Percentiles rank a stretch among this genome's conserved stretches.
phyloP scores from a whole-genome alignment of 2,113 vertebrate genomes.

The Gobiocypris rarus region DNA sequence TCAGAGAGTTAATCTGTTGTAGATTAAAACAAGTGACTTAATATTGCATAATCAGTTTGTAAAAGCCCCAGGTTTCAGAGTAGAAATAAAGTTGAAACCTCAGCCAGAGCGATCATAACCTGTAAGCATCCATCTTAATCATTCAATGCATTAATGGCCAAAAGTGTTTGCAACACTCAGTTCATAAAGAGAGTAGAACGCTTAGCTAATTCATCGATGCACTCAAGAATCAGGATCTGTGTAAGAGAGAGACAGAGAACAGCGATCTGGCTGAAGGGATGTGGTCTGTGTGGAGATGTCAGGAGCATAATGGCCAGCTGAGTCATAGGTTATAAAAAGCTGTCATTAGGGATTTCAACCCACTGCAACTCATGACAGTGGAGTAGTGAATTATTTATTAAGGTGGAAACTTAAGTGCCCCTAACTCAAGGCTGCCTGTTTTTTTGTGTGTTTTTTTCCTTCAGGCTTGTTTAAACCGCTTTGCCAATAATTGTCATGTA shows the following conservation, averaged over 20 bases:
- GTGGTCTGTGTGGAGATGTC: constrained; percentile 73
- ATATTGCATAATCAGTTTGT: constrained; percentile 20
- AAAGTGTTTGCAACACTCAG: constrained; percentile 36
- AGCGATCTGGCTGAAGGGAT: constrained; percentile 66
- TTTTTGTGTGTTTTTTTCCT: constrained; percentile 68
- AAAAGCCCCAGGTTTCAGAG: constrained; percentile 5
- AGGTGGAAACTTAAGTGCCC: constrained; percentile 73
- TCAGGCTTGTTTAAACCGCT: constrained; percentile 67
- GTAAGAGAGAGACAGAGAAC: constrained; percentile 47
- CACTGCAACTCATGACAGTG: constrained; percentile 76
- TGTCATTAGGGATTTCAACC: constrained; percentile 80
- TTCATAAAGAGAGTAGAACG: constrained; percentile 8
- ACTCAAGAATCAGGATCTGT: constrained; percentile 10
- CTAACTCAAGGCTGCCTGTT: constrained; percentile 70
- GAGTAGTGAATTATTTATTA: constrained; percentile 80
- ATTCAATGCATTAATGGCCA: constrained; percentile 24
- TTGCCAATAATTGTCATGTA: constrained; percentile 42
- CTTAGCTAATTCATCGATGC: constrained; percentile 19
- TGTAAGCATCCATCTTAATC: constrained; percentile 34
- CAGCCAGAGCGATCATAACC: constrained; percentile 34
- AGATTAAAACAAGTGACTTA: constrained; percentile 34
- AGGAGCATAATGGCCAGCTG: constrained; percentile 75
- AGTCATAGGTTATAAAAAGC: constrained; percentile 83
- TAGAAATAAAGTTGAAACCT: constrained; percentile 28
- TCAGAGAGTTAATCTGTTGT: neutral